These are phyloP conservation scores for Cynodonichthys magdalenae DNA, from an alignment of 2,797 vertebrate genomes.

Conservation along the genomic window DNA sequence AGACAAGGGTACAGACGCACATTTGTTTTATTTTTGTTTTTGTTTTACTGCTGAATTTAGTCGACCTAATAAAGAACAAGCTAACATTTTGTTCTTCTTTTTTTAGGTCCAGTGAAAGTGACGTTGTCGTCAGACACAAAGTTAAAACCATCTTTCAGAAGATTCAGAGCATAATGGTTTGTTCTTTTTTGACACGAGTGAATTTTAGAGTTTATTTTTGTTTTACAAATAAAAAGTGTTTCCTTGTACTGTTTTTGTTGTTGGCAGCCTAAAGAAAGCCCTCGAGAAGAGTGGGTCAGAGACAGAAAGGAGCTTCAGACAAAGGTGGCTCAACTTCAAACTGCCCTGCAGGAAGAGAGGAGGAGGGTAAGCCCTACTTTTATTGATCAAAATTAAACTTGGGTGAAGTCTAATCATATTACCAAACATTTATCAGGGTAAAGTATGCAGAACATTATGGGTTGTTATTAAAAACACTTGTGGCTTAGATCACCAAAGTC, in stretches of 20 bases:
- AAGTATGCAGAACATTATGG: background rate
- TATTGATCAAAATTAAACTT: background rate
- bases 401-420: no score
- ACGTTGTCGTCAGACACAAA: conserved; percentile 82
- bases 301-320: conserved; percentile 79
- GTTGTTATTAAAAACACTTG: background rate
- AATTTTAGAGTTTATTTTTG: background rate
- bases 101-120: conserved; percentile 85
- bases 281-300: conserved; percentile 63
- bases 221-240: background rate
- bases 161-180: conserved; percentile 85
- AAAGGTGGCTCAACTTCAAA: conserved; percentile 82
- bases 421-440: background rate
- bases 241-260: conserved; percentile 9
- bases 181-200: conserved; percentile 25
- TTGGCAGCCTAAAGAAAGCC: conserved; percentile 58
- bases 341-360: conserved; percentile 77
- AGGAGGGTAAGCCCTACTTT: conserved; percentile 75
- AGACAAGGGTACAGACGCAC: conserved; percentile 85
- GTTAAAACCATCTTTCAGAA: conserved; percentile 85
- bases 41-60: background rate
- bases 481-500: conserved; percentile 4
- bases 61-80: background rate
- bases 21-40: background rate
- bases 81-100: background rate